Percentiles rank a stretch among this genome's conserved stretches.
These are phyloP conservation scores for Ctenoplectra terminalis DNA, from an alignment of 1,140 invertebrate species.

Conservation along the genomic window DNA sequence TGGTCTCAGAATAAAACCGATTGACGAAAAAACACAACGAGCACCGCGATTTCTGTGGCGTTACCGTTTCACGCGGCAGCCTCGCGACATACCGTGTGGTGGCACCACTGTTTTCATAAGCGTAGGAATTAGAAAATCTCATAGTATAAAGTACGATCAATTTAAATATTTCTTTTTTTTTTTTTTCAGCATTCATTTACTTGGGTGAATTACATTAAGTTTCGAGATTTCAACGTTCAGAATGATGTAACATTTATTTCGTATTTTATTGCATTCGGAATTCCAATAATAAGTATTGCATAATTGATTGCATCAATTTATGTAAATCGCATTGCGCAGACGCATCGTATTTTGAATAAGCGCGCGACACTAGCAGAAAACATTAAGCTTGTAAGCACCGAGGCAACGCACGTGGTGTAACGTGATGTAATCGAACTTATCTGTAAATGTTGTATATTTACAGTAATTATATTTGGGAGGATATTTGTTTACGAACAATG, in stretches of 20 bases:
- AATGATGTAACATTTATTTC: slow-evolving; percentile 4
- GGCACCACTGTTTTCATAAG: slow-evolving; percentile 17
- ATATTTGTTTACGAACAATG: not conserved
- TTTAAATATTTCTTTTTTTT: not conserved
- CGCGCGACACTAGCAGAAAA: slow-evolving; percentile 24
- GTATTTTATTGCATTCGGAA: not conserved
- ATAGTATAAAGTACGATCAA: not conserved
- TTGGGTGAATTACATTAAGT: not conserved
- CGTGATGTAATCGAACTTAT: not conserved
- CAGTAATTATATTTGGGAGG: not conserved
- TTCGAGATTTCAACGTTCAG: no score
- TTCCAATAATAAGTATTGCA: not conserved
- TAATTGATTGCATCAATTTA: slow-evolving; percentile 18
- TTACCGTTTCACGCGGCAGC: slow-evolving; percentile 40
- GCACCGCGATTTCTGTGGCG: slow-evolving; percentile 35
- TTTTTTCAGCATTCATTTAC: not conserved
- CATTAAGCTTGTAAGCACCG: not conserved
- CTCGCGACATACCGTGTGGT: not conserved
- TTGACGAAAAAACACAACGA: slow-evolving; percentile 36
- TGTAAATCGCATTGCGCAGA: slow-evolving; percentile 25
- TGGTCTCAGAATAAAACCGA: not conserved
- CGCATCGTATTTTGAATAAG: not conserved
- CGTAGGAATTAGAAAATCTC: not conserved
- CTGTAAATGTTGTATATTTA: not conserved
- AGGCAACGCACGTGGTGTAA: not conserved